A percentile compares a stretch with the other conserved stretches of the same genome.
These are phyloP conservation scores for Abrostola tripartita DNA, from an alignment of 2,888 invertebrate genomes.

Conservation along the genomic window DNA sequence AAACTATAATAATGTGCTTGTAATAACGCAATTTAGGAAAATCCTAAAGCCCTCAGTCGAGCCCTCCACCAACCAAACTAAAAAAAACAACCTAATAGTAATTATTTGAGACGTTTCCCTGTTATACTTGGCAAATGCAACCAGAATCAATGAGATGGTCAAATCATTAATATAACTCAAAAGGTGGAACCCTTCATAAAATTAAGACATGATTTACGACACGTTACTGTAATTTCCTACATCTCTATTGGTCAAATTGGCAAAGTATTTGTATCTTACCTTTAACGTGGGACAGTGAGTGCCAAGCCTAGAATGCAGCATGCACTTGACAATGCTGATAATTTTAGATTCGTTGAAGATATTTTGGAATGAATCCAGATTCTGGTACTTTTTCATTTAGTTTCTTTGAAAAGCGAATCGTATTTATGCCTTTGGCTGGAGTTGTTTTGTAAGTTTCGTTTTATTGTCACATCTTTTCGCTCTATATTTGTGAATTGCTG, in stretches of 20 bases:
- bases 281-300: slow-evolving; percentile 45
- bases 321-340: slow-evolving; percentile 69
- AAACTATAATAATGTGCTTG: too few relatives aligned
- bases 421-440: slow-evolving; percentile 10
- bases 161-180: not conserved
- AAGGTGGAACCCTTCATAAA: slow-evolving; percentile 4
- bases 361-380: slow-evolving; percentile 66
- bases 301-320: slow-evolving; percentile 50
- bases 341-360: slow-evolving; percentile 64
- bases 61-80: too few relatives aligned
- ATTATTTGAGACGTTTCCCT: not conserved
- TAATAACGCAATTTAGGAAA: too few relatives aligned
- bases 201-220: slow-evolving; percentile 10
- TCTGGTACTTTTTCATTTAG: slow-evolving; percentile 42
- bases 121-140: not conserved
- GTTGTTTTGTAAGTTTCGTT: slow-evolving; percentile 4
- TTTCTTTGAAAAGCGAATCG: slow-evolving; percentile 14
- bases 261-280: slow-evolving; percentile 8
- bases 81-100: too few relatives aligned
- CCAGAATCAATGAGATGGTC: not conserved
- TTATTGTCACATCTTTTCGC: not conserved
- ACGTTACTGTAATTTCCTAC: slow-evolving; percentile 1
- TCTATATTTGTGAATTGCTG: not conserved
- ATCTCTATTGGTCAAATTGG: slow-evolving; percentile 14
- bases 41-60: too few relatives aligned